Base-by-base conservation (phyloP, 2,113 vertebrate species). In the Perca fluviatilis region DNA sequence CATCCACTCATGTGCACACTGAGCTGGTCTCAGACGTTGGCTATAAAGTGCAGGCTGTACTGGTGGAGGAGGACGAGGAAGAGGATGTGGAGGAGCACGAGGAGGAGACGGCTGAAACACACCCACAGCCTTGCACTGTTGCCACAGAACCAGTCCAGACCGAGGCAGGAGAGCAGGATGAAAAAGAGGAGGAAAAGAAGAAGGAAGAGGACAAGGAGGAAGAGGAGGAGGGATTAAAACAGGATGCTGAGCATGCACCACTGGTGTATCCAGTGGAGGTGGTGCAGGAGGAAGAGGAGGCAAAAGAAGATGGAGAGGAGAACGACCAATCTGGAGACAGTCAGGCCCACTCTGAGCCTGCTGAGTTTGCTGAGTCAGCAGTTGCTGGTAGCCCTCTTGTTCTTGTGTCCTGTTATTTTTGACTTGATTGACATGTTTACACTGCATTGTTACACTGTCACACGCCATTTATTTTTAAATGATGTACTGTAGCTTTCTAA, bases 51-150 rank as follows among this genome's bases (percentile, higher is more conserved):
- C 92, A 90, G 53, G 88, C 91, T 69, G 92, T 94, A 0, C 88
- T 95, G 62, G 84, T 94, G 40, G 95, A 95, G 84, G 94, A 93
- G 80, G 89, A 93, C 3, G 89, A 92, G 68, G 91, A 93, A 16
- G 91, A 93, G 19, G 85, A 90, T 13, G 75, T 13, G 27, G 76
- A 85, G 63, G 82, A 89, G 58, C 40, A 77, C 0, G 68, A 86
- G 73, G 74, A 83, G 72, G 71, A 74, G 7, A 13, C 82, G 51
- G 15, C 66, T 23, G 72, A 80, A 61, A 58, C 57, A 51, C 78
- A 79, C 70, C 74, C 65, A 23, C 56, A 84, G 58, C 40, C 62
- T 30, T 78, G 65, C 40, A 27, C 30, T 12, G 60, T 53, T 13
- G 46, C 49, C 6, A 50, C 71, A 77, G 87, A 83, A 57, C 72